Base-by-base conservation (phyloP, 2,888 invertebrate genomes). In the Argyresthia goedartella region DNA sequence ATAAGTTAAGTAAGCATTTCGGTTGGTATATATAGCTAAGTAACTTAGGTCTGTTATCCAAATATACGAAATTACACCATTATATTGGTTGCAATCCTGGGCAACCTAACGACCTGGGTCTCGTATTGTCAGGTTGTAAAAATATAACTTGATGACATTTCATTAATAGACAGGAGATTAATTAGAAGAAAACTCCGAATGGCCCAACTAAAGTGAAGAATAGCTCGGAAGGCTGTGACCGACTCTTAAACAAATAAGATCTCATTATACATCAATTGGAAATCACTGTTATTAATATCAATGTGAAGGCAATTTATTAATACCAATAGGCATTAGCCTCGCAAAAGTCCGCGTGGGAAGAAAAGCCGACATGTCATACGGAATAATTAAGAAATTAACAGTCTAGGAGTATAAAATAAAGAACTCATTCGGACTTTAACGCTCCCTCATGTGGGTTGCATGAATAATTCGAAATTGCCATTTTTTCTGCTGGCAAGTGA, bases 401-500 rank as follows among this genome's bases (percentile, higher is more conserved):
- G 73, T 63, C 69, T 76, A 69, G 71, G 71, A 73, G 70, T 69
- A 73, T 73, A 67, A 75, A 76, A 74, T 71, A 73, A 73, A 72
- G 68, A 71, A 76, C 74, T 69, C 69, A 73, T 74, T 66, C 66
- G 67, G 63, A 36, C 41, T 51, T 51, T 52, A 50, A 65, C 65
- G 59, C 54, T 59, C 62, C 67, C 58, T 25, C 58, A 61, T 76
- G 85, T 86, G 81, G 85, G 85, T 66, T 79, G 85, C 71, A 72
- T 77, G 76, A 72, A 82, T 84, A 82, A 84, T 84, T 82, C 80
- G 73, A 86, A 86, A 85, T 86, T 81, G 84, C 79, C 81, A 82
- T 82, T 84, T 85, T 79, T 79, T 78, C 50, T 46, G 65, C 65
- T 63, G 73, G 67, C 81, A 71, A 66, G 15, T n/a, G 3, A 15